These are phyloP conservation scores for Lasiurus borealis DNA, from an alignment of 2,113 vertebrate species.

Conservation along the genomic window DNA sequence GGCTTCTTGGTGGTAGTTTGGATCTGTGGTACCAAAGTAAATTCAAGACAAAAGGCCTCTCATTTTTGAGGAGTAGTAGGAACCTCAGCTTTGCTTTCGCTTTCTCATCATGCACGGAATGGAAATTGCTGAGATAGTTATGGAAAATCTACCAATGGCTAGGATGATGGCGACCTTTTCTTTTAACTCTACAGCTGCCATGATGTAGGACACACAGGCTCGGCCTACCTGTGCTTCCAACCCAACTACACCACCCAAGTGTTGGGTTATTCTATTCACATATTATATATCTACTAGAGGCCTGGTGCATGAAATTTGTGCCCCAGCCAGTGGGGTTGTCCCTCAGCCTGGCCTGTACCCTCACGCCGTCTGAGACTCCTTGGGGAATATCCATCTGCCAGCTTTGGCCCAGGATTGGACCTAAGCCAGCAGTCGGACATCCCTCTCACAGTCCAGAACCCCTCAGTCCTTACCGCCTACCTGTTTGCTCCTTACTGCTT, in stretches of 20 bases:
- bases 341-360: no score
- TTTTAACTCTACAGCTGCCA: not conserved
- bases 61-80: not conserved
- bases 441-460: no score
- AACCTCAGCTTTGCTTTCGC: not conserved
- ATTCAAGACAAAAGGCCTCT: not conserved
- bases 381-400: no score
- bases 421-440: no score
- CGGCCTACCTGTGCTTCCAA: not conserved
- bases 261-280: not conserved
- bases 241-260: not conserved
- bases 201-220: not conserved
- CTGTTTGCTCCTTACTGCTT: no score
- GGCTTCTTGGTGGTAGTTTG: not conserved
- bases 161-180: not conserved
- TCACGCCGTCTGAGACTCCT: no score
- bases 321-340: no score
- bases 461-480: no score
- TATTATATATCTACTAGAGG: not conserved
- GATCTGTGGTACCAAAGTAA: not conserved
- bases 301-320: no score
- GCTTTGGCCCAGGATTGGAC: no score
- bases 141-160: not conserved
- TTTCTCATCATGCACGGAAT: not conserved
- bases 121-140: not conserved